Evolutionary conservation across 2,797 vertebrate genomes (phyloP), one percentile per base, ranked within the genome.

Genomic region (Pelochelys cantorii): DNA sequence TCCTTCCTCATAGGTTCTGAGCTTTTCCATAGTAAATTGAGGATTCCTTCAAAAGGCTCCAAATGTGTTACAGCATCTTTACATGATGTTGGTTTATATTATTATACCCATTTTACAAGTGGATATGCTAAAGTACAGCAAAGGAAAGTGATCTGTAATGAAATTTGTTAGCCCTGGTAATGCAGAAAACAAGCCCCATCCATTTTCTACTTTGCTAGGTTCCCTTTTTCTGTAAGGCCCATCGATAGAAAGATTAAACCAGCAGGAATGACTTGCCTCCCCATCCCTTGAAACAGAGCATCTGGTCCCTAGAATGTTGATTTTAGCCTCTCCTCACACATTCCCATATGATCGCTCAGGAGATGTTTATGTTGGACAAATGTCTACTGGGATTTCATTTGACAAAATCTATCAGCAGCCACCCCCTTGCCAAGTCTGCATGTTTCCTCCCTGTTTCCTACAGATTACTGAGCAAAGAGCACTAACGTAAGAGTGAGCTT

Each of bases 291-390:
- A 92, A 96, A 95, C 60, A 93, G 79, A 90, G 89, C 60, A 87
- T 90, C 92, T 92, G 93, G 56, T 78, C 90, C 54, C 65, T 83
- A 93, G 85, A 87, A 93, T 77, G 81, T 86, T 94, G 57, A 27
- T 79, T 95, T 97, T 97, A 96, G 95, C 93, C 94, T 87, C 13
- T 31, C 86, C 83, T 42, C 83, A 77, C 0, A 3, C 90, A 95
- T 97, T 97, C 95, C 96, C 94, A 95, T 94, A 95, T 81, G 95
- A 96, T 93, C 95, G 93, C 94, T 95, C 93, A 94, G 94, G 92
- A 96, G 89, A 93, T 96, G 91, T 92, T 97, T 93, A 97, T 95
- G 75, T 95, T 97, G 94, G 86, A 85, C 90, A 96, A 93, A 92
- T 0, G n/a, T 96, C 91, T 93, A 14, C 82, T 92, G 96, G 95